Percentiles rank a stretch among this genome's conserved stretches.
Conservation (phyloP, 1,140 invertebrate species). For the Mactra quadrangularis region DNA sequence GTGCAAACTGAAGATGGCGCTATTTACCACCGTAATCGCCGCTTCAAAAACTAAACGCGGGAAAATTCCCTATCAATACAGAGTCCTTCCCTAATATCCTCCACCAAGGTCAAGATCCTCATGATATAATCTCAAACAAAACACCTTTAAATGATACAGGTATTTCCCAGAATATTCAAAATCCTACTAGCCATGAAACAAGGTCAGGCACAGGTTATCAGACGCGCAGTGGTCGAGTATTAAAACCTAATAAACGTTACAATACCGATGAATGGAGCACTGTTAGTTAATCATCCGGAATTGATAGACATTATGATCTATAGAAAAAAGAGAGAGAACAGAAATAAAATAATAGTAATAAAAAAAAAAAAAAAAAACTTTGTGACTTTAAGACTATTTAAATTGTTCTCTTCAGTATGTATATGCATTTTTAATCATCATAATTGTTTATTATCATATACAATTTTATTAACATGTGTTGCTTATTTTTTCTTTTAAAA, state of each 20-base stretch:
- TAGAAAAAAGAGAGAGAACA: no score
- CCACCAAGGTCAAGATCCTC: not conserved
- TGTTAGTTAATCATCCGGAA: no score
- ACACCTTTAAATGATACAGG: not conserved
- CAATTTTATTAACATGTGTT: no score
- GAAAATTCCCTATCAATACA: not conserved
- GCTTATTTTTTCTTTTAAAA: no score
- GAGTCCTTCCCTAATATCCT: not conserved
- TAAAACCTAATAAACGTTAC: constrained; percentile 3
- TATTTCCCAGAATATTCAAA: constrained; percentile 7
- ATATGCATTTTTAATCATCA: no score
- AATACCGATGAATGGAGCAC: not conserved
- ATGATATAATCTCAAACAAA: no score
- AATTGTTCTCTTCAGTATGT: no score
- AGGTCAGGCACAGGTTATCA: not conserved
- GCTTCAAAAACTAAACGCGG: not conserved
- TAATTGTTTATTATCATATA: no score
- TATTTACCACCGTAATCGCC: constrained; percentile 2
- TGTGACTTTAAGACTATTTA: no score
- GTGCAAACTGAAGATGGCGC: constrained; percentile 1
- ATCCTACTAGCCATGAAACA: not conserved
- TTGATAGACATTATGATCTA: no score
- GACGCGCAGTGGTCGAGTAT: not conserved
- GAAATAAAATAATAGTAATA: no score
- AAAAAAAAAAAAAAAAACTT: no score